These are phyloP conservation scores for Platyrinchus mystaceus DNA, from an alignment of 2,797 vertebrate genomes.

Conservation along the genomic window DNA sequence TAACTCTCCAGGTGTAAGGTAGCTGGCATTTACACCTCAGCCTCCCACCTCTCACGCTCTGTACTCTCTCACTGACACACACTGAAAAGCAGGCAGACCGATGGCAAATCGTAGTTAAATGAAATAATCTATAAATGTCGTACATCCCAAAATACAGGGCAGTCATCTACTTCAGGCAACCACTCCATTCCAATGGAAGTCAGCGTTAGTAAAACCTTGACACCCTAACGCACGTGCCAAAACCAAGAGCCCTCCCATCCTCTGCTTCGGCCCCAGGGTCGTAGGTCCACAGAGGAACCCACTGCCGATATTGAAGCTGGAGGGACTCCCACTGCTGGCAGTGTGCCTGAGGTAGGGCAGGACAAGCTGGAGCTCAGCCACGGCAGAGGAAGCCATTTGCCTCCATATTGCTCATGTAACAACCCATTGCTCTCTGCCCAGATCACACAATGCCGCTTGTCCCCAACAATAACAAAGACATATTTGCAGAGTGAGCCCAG, in stretches of 20 bases:
- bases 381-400: not conserved
- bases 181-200: not conserved
- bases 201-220: not conserved
- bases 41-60: fast-evolving
- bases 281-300: not conserved
- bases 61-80: fast-evolving
- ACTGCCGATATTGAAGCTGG: fast-evolving
- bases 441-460: not conserved
- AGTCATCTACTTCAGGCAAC: no score
- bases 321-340: no score
- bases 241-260: no score
- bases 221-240: no score
- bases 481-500: fast-evolving
- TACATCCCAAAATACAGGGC: no score
- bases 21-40: fast-evolving
- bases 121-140: not conserved
- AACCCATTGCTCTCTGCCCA: fast-evolving
- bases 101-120: fast-evolving
- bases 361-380: not conserved
- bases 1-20: fast-evolving
- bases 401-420: fast-evolving
- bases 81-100: fast-evolving
- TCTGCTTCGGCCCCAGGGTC: not conserved
- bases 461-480: fast-evolving
- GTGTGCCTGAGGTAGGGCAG: no score